These are phyloP conservation scores for Odontocerum albicorne DNA, from an alignment of 2,888 invertebrate genomes.

Conservation along the genomic window DNA sequence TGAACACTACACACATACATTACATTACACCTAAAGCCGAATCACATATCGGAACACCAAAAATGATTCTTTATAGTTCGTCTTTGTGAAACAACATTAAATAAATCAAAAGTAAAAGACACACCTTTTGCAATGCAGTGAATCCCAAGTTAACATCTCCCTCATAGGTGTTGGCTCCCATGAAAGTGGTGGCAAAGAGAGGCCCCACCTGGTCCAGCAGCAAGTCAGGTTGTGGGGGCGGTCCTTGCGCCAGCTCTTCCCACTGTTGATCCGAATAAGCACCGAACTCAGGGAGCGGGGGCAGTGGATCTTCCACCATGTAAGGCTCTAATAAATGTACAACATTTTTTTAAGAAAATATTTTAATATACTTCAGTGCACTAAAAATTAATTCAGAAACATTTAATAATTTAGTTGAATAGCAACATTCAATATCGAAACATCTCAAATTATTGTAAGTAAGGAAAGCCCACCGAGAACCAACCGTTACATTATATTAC, in stretches of 20 bases:
- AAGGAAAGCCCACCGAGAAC: too few relatives aligned
- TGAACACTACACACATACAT: too few relatives aligned
- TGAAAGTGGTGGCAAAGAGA: conserved; percentile 46
- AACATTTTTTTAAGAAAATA: too few relatives aligned
- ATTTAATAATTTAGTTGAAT: background rate
- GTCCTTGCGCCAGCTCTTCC: conserved; percentile 35
- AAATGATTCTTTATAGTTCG: too few relatives aligned
- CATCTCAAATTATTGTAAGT: too few relatives aligned
- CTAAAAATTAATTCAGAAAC: background rate
- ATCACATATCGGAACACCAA: too few relatives aligned
- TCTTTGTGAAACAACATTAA: too few relatives aligned
- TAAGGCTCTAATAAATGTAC: conserved; percentile 27
- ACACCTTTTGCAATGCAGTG: conserved; percentile 46
- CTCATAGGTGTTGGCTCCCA: conserved; percentile 40
- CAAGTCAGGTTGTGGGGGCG: conserved; percentile 14
- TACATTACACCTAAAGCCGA: too few relatives aligned
- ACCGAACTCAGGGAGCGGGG: conserved; percentile 27
- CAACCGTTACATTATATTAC: too few relatives aligned
- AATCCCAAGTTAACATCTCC: conserved; percentile 47
- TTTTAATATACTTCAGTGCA: too few relatives aligned
- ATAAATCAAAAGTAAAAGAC: too few relatives aligned
- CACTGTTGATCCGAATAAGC: conserved; percentile 42
- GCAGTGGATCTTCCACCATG: conserved; percentile 31
- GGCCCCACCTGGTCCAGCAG: conserved; percentile 42
- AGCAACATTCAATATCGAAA: background rate